Evolutionary conservation across 2,888 invertebrate species (phyloP).

Genomic region (Lamproptera curius): DNA sequence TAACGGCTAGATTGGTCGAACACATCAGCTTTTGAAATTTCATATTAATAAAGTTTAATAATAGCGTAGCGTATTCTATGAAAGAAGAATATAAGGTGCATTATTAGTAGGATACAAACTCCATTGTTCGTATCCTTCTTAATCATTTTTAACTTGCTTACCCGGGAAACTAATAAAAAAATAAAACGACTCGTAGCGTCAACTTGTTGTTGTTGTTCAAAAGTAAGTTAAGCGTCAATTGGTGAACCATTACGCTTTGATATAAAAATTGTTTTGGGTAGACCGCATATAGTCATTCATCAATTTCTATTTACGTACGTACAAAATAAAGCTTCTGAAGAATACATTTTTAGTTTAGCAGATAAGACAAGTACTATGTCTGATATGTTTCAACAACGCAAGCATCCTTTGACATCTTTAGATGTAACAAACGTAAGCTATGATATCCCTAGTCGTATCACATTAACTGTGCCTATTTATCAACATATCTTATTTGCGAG

Average conservation of each 20-base stretch:
- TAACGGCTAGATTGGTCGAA: slow-evolving; percentile 4
- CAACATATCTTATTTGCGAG: slow-evolving; percentile 8
- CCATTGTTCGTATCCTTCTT: not conserved
- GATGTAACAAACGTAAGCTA: too few relatives aligned
- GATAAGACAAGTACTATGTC: too few relatives aligned
- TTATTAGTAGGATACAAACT: not conserved
- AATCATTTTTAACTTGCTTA: not conserved
- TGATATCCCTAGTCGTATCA: too few relatives aligned
- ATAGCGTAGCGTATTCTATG: not conserved
- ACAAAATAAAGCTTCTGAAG: too few relatives aligned
- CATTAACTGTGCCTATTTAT: too few relatives aligned
- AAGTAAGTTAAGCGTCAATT: too few relatives aligned
- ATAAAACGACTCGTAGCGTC: not conserved
- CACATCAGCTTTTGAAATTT: not conserved
- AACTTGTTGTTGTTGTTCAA: not conserved
- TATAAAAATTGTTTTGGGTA: too few relatives aligned
- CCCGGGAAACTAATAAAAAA: not conserved
- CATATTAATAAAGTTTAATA: not conserved
- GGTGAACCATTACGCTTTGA: too few relatives aligned
- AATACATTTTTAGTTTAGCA: too few relatives aligned
- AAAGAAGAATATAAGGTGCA: not conserved
- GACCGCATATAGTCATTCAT: too few relatives aligned
- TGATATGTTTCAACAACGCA: too few relatives aligned
- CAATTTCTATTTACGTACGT: too few relatives aligned
- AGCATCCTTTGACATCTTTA: not conserved